Evolutionary conservation across 2,797 vertebrate species (phyloP).

Genomic region (Emys orbicularis): DNA sequence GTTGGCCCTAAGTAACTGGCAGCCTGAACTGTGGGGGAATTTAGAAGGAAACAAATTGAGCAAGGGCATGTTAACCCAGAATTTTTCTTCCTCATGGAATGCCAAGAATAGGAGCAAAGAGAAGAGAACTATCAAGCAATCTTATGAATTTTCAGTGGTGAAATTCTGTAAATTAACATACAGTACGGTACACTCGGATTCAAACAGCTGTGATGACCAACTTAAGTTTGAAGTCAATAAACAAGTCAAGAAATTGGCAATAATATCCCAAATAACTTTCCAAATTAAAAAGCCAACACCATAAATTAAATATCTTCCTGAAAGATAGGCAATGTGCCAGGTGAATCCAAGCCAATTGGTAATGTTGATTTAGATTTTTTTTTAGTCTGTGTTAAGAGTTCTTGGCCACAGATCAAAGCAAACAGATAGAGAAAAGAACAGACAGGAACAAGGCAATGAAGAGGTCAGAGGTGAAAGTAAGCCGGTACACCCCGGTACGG

Average conservation of each 20-base stretch:
- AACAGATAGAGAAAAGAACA: conserved; percentile 27
- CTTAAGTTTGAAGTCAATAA: conserved; percentile 54
- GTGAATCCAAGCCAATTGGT: conserved; percentile 35
- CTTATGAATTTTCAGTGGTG: conserved; percentile 17
- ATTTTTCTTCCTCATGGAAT: not conserved
- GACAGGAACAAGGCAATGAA: conserved; percentile 1
- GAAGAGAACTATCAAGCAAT: not conserved
- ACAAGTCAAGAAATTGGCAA: conserved; percentile 31
- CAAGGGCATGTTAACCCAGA: not conserved
- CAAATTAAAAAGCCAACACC: conserved; percentile 33
- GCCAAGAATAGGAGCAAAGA: not conserved
- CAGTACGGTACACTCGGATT: conserved; percentile 5
- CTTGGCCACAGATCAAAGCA: conserved; percentile 46
- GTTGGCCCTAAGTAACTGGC: not conserved
- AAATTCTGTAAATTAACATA: conserved; percentile 57
- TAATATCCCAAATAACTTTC: conserved; percentile 43
- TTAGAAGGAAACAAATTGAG: not conserved
- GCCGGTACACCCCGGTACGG: no score
- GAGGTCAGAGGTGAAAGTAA: not conserved
- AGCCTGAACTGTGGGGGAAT: not conserved
- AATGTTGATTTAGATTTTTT: conserved; percentile 17
- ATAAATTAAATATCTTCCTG: conserved; percentile 14
- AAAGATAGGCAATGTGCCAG: conserved; percentile 48
- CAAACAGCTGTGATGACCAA: conserved; percentile 12
- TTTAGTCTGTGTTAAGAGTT: conserved; percentile 16